Percentiles rank a stretch among this genome's conserved stretches.
Evolutionary conservation across 2,113 vertebrate genomes (phyloP).

Genomic region (Andinoacara biseriatus): DNA sequence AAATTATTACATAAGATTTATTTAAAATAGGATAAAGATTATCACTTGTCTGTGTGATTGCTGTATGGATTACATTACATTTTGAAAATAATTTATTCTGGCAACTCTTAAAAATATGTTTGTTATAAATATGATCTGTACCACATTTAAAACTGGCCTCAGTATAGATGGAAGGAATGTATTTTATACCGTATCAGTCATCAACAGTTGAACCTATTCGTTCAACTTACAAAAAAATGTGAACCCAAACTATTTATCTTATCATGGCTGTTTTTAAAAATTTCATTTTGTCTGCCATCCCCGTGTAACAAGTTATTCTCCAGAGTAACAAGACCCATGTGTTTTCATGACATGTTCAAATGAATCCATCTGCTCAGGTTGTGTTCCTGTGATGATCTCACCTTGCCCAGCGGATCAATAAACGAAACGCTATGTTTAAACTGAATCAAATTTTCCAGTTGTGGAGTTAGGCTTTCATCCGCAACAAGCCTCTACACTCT

Average conservation of each 20-base stretch:
- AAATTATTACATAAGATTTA: conserved; percentile 44
- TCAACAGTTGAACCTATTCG: neutral
- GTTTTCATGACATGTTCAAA: conserved; percentile 74
- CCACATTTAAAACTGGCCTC: neutral
- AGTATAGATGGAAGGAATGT: neutral
- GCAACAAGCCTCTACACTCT: conserved; percentile 67
- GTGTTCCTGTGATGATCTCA: conserved; percentile 70
- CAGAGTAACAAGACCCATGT: conserved; percentile 73
- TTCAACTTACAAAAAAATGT: neutral
- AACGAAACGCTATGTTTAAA: conserved; percentile 84
- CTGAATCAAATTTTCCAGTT: conserved; percentile 86
- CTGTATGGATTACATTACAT: neutral
- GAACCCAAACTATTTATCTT: neutral
- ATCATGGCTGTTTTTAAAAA: conserved; percentile 45
- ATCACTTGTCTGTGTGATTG: conserved; percentile 15
- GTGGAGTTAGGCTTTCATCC: conserved; percentile 75
- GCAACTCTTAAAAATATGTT: neutral
- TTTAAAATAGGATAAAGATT: conserved; percentile 34
- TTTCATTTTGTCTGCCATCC: conserved; percentile 41
- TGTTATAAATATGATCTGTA: neutral
- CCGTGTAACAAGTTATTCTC: conserved; percentile 68
- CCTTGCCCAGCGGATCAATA: conserved; percentile 79
- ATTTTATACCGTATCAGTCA: neutral
- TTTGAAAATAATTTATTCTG: neutral
- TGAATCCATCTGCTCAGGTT: conserved; percentile 79